Evolutionary conservation across 2,888 invertebrate genomes (phyloP).

Genomic region (Cancer borealis): DNA sequence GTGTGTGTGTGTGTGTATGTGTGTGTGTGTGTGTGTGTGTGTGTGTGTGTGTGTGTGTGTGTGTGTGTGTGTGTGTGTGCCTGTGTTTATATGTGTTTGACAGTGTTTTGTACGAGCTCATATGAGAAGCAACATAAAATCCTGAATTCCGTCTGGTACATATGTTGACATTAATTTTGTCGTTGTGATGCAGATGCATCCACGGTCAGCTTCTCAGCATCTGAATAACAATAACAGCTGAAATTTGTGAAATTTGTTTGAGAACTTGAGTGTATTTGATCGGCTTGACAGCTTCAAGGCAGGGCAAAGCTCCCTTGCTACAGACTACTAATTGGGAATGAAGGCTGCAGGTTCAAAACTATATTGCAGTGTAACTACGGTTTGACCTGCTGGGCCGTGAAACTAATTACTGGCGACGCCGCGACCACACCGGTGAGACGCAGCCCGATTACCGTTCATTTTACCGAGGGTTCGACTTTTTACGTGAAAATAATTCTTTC

Average conservation of each 20-base stretch:
- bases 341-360: not conserved
- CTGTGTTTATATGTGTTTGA: not conserved
- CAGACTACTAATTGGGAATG: not conserved
- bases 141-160: not conserved
- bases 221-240: not conserved
- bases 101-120: not conserved
- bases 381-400: not conserved
- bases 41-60: conserved; percentile 32
- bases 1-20: conserved; percentile 14
- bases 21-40: conserved; percentile 35
- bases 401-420: not conserved
- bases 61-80: not conserved
- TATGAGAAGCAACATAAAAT: no score
- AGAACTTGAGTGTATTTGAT: not conserved
- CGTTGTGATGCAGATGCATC: not conserved
- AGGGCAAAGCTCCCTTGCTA: not conserved
- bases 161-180: not conserved
- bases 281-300: not conserved
- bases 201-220: not conserved
- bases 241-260: not conserved
- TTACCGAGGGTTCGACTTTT: not conserved
- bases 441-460: not conserved
- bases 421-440: not conserved
- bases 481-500: not conserved
- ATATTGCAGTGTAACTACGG: not conserved